Evolutionary conservation across 2,797 vertebrate genomes (phyloP), one percentile per base, ranked within the genome.

Genomic region (Enteromius thamalakanensis): DNA sequence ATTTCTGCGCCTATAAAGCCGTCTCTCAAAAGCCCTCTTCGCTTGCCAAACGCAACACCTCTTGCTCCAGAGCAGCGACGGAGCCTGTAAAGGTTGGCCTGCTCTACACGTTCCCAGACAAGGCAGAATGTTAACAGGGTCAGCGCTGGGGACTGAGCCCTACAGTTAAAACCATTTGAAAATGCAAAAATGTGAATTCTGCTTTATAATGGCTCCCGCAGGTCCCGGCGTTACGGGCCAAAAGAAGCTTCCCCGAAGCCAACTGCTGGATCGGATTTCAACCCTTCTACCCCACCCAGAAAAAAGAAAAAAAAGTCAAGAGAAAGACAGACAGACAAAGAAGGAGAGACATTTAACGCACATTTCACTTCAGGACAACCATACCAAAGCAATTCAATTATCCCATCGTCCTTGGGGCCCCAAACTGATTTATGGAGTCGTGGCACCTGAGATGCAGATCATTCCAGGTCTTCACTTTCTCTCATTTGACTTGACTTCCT

Each of bases 1-100:
- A 80, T 86, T 89, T 88, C 87, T 85, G 86, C 77, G 70, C 80
- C 82, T 87, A 86, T 89, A 89, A 89, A 90, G 87, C 88, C 1
- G 79, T 86, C 88, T 85, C 72, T 87, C 86, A 85, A 87, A 87
- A 76, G 58, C 77, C 81, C 82, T 86, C 70, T 78, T 60, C 2
- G 51, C 65, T 81, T 86, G 89, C 89, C 89, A 90, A 90, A 87
- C 49, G 84, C 82, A 90, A 90, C 87, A 89, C 87, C 87, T 89
- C 75, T 70, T 42, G 40, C 68, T 83, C 85, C 85, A 87, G 85
- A 60, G 51, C 74, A 74, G 79, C 82, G 69, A 80, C 51, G 17
- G 70, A 86, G 83, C 80, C 77, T 83, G 83, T 83, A 87, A 88
- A 88, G 71, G 65, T 81, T 69, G 82, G 34, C 60, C 77, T 9